Conservation (phyloP, 1,140 invertebrate genomes). For the Halyomorpha halys region DNA sequence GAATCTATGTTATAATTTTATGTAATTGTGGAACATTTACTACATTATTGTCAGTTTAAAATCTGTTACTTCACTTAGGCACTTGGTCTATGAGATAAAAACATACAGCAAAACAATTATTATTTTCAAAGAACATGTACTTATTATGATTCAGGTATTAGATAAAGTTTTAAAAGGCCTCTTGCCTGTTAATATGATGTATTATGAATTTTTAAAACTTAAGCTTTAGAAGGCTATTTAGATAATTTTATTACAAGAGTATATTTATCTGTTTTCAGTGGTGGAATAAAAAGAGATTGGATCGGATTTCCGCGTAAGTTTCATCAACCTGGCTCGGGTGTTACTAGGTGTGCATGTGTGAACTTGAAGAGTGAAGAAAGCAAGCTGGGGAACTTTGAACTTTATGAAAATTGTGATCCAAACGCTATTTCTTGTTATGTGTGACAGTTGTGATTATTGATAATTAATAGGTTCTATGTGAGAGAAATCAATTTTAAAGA, state of each 20-base stretch:
- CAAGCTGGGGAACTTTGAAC: constrained; percentile 24
- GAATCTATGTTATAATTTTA: no score
- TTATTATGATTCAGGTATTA: no score
- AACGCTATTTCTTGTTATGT: constrained; percentile 9
- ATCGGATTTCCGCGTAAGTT: constrained; percentile 70
- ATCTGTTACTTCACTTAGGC: no score
- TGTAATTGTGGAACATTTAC: not conserved
- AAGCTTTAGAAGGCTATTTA: not conserved
- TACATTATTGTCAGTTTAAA: no score
- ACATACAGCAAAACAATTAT: no score
- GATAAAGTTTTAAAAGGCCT: no score
- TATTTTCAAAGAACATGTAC: no score
- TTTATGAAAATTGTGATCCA: constrained; percentile 30
- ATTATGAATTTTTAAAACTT: no score
- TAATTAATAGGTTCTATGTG: no score
- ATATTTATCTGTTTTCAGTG: constrained; percentile 46
- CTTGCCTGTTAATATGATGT: not conserved
- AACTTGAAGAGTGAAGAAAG: constrained; percentile 34
- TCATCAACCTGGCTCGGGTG: constrained; percentile 49
- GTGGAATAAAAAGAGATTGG: constrained; percentile 75
- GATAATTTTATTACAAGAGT: not conserved
- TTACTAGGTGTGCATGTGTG: constrained; percentile 72
- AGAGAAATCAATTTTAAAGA: no score
- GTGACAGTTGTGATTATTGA: no score
- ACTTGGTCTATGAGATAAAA: no score